Conservation (phyloP, 2,797 vertebrate species). For the Siniperca scherzeri region DNA sequence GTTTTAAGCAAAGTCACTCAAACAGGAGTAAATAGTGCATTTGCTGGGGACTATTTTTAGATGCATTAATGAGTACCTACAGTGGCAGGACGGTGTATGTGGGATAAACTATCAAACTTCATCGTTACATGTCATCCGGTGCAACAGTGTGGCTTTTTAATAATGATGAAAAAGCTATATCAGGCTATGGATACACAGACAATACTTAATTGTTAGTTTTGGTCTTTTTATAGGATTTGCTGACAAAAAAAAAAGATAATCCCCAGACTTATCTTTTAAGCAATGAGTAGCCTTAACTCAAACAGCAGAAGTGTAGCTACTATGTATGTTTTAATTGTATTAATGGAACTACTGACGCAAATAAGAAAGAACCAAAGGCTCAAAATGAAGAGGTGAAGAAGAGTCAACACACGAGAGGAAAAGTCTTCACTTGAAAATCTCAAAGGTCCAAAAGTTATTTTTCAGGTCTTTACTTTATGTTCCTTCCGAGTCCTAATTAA, state of each 20-base stretch:
- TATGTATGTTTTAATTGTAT: not conserved
- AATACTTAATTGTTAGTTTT: not conserved
- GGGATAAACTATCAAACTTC: not conserved
- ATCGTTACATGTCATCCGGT: not conserved
- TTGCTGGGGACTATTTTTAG: not conserved
- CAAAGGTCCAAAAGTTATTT: slow-evolving; percentile 40
- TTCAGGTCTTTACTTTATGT: slow-evolving; percentile 40
- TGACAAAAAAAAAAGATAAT: not conserved
- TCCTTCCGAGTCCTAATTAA: slow-evolving; percentile 74
- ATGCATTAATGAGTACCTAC: not conserved
- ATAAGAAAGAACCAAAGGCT: not conserved
- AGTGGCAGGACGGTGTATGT: not conserved
- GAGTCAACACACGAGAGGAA: not conserved
- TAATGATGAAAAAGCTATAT: not conserved
- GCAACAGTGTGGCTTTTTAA: not conserved
- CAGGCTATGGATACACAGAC: not conserved
- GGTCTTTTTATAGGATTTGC: not conserved
- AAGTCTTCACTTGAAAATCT: slow-evolving; percentile 13
- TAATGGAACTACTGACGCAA: not conserved
- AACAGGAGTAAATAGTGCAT: not conserved
- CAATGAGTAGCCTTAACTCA: not conserved
- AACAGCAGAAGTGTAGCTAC: not conserved
- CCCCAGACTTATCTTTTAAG: not conserved
- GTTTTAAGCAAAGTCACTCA: not conserved
- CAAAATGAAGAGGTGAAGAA: not conserved